A percentile compares a stretch with the other conserved stretches of the same genome.
phyloP scores from a whole-genome alignment of 2,113 vertebrate genomes.

The Clarias gariepinus region DNA sequence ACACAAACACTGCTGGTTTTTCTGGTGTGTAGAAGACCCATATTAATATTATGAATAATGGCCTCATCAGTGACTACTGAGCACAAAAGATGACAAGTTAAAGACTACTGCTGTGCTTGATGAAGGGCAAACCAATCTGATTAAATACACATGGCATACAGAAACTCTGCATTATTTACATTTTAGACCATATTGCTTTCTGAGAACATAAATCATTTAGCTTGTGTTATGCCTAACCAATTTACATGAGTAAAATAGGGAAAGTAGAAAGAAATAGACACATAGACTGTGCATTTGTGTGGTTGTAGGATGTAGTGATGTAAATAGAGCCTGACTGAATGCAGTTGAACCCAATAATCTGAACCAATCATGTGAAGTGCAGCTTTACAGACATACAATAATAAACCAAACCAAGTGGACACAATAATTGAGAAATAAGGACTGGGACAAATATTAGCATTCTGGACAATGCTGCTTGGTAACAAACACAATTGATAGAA shows the following conservation, averaged over 20 bases:
- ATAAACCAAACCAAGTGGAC: too few relatives aligned
- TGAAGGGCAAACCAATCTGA: not conserved
- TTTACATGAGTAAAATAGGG: not conserved
- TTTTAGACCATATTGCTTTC: not conserved
- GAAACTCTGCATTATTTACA: not conserved
- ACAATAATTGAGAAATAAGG: too few relatives aligned
- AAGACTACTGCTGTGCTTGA: not conserved
- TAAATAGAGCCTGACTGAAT: too few relatives aligned
- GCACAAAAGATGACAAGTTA: not conserved
- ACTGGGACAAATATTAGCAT: too few relatives aligned
- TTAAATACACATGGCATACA: not conserved
- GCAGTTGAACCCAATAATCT: too few relatives aligned
- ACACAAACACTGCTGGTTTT: constrained; percentile 17
- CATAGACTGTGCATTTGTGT: not conserved
- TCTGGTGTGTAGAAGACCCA: not conserved
- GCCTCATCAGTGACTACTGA: not conserved
- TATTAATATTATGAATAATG: not conserved
- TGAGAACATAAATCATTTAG: not conserved
- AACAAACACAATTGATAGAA: too few relatives aligned
- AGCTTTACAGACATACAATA: too few relatives aligned
- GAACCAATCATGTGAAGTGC: too few relatives aligned
- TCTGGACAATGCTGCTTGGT: too few relatives aligned
- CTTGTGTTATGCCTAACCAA: not conserved
- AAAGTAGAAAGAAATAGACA: not conserved
- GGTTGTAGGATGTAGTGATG: not conserved